Percentiles rank a stretch among this genome's conserved stretches.
Conservation (phyloP, 1,140 invertebrate genomes). For the Macrostomum lignano region DNA sequence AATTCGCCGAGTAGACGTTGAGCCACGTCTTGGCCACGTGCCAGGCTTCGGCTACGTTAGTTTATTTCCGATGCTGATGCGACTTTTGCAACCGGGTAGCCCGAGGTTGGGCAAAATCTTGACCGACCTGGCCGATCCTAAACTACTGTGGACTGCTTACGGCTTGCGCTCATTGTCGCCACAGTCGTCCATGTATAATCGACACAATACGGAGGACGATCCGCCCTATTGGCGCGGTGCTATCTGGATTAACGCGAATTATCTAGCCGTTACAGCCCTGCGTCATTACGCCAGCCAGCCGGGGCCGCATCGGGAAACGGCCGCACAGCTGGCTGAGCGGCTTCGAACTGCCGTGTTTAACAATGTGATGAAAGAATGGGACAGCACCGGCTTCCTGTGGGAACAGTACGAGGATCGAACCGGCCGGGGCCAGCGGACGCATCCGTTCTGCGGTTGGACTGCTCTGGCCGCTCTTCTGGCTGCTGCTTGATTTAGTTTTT, state of each 20-base stretch:
- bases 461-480: conserved; percentile 62
- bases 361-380: conserved; percentile 59
- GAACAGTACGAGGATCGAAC: conserved; percentile 75
- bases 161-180: conserved; percentile 42
- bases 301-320: conserved; percentile 41
- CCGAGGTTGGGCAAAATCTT: background rate
- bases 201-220: conserved; percentile 84
- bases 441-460: conserved; percentile 91
- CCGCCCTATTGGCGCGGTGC: conserved; percentile 89
- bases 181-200: conserved; percentile 56
- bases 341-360: conserved; percentile 37
- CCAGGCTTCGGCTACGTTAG: conserved; percentile 69
- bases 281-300: conserved; percentile 36
- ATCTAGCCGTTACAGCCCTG: conserved; percentile 53
- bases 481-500: no score
- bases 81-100: conserved; percentile 44
- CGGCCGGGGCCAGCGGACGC: conserved; percentile 61
- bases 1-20: conserved; percentile 2
- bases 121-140: background rate
- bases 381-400: conserved; percentile 68
- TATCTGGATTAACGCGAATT: conserved; percentile 98
- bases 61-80: conserved; percentile 69
- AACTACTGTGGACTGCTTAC: conserved; percentile 5
- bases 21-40: background rate
- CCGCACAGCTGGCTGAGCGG: conserved; percentile 16